These are phyloP conservation scores for Bibio marci DNA, from an alignment of 2,888 invertebrate genomes.

Conservation along the genomic window DNA sequence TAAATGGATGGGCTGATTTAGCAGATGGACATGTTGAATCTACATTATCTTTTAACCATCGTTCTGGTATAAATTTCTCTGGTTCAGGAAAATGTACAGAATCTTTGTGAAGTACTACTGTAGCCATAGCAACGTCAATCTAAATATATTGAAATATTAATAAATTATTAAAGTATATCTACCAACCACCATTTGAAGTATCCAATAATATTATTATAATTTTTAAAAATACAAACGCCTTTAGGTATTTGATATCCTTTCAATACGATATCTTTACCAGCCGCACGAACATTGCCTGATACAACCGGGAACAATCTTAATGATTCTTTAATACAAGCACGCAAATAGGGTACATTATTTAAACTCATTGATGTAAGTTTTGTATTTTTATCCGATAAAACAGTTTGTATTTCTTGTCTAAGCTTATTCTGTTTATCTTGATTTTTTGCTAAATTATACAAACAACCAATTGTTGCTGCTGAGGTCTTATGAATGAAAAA, in stretches of 20 bases:
- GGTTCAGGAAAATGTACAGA: constrained; percentile 45
- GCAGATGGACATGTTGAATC: constrained; percentile 4
- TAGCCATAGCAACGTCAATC: constrained; percentile 59
- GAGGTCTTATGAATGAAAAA: constrained; percentile 30
- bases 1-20: constrained; percentile 32
- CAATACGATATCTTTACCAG: constrained; percentile 36
- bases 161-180: neutral
- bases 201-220: too few relatives aligned
- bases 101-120: constrained; percentile 43
- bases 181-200: too few relatives aligned
- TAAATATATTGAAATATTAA: constrained; percentile 22
- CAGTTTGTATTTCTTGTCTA: constrained; percentile 34
- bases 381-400: constrained; percentile 27
- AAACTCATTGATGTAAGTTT: constrained; percentile 28
- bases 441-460: constrained; percentile 45
- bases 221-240: constrained; percentile 32
- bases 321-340: constrained; percentile 55
- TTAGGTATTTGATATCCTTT: constrained; percentile 45
- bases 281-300: constrained; percentile 36
- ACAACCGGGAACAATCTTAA: constrained; percentile 42
- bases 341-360: constrained; percentile 39
- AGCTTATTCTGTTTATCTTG: constrained; percentile 43
- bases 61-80: constrained; percentile 49
- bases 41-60: constrained; percentile 40
- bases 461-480: constrained; percentile 33